Conservation (phyloP, 2,797 vertebrate species). For the Melanotaenia pygmaea region DNA sequence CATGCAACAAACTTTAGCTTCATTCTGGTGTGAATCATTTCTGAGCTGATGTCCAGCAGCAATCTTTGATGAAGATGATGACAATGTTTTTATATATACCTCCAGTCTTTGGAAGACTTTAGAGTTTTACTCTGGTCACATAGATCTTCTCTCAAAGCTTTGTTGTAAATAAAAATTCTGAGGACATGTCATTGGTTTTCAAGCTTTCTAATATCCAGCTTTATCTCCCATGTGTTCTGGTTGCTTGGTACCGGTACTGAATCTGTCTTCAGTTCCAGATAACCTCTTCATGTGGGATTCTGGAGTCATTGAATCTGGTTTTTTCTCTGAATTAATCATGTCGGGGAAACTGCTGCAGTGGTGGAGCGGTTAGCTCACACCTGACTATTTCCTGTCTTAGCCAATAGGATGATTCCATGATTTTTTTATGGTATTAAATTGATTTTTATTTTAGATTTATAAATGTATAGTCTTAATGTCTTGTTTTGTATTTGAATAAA, state of each 20-base stretch:
- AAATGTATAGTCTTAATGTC: not conserved
- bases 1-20: not conserved
- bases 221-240: conserved; percentile 31
- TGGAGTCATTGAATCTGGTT: conserved; percentile 10
- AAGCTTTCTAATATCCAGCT: conserved; percentile 60
- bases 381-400: conserved; percentile 32
- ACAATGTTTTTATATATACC: conserved; percentile 12
- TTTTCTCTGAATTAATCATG: conserved; percentile 32
- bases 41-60: not conserved
- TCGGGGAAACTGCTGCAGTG: conserved; percentile 18
- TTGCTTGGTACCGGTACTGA: conserved; percentile 6
- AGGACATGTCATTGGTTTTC: conserved; percentile 66
- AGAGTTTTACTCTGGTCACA: conserved; percentile 23
- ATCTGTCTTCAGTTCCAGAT: conserved; percentile 59
- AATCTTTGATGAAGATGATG: conserved; percentile 2
- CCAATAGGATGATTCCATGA: conserved; percentile 21
- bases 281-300: conserved; percentile 26
- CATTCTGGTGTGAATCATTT: conserved; percentile 7
- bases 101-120: conserved; percentile 20
- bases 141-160: conserved; percentile 27
- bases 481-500: too few relatives aligned
- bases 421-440: conserved; percentile 29
- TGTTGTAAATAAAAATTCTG: conserved; percentile 43
- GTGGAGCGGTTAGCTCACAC: conserved; percentile 31
- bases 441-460: conserved; percentile 27